phyloP scores from a whole-genome alignment of 2,113 vertebrate genomes.

The Tyrannus savana region DNA sequence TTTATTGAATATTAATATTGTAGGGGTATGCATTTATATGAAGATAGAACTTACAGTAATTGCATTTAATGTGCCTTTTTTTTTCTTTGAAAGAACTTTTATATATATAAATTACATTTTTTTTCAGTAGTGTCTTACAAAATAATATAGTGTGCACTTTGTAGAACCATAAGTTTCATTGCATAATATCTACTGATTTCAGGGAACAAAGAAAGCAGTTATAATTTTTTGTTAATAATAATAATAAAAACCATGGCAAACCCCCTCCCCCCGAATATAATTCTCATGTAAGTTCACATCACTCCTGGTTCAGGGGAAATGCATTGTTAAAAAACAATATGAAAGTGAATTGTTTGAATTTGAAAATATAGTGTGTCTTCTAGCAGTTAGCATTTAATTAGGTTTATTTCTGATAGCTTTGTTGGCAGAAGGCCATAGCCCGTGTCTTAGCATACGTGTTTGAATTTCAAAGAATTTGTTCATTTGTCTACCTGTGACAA shows the following conservation, averaged over 20 bases:
- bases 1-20: neutral
- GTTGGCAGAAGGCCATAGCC: neutral
- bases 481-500: neutral
- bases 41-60: neutral
- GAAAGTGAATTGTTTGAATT: neutral
- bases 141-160: neutral
- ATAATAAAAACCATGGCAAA: neutral
- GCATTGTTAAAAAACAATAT: neutral
- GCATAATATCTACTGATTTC: neutral
- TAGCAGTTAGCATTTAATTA: neutral
- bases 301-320: neutral
- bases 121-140: neutral
- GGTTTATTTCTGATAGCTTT: neutral
- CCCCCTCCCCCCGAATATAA: neutral
- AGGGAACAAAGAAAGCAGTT: neutral
- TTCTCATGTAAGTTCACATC: neutral
- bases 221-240: neutral
- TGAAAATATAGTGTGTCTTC: neutral
- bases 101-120: neutral
- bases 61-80: neutral
- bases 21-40: neutral
- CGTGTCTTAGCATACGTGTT: neutral
- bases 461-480: neutral
- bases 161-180: neutral
- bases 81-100: neutral